These are phyloP conservation scores for Setipinna tenuifilis DNA, from an alignment of 2,797 vertebrate genomes.

Conservation along the genomic window DNA sequence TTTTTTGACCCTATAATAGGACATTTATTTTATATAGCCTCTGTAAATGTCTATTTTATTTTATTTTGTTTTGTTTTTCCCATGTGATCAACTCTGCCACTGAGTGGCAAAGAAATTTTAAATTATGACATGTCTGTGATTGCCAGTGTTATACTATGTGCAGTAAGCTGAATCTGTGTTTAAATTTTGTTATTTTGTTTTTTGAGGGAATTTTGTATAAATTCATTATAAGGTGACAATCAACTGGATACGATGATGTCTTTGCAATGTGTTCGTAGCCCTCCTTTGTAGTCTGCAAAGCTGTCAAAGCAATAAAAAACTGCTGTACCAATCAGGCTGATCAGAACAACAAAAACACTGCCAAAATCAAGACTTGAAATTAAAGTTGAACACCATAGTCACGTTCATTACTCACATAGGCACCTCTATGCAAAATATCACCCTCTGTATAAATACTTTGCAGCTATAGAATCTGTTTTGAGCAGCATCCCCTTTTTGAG, in stretches of 20 bases:
- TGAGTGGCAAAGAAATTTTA: slow-evolving; percentile 74
- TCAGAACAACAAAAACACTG: slow-evolving; percentile 39
- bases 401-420: slow-evolving; percentile 48
- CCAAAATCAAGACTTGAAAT: slow-evolving; percentile 55
- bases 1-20: slow-evolving; percentile 47
- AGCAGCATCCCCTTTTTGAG: slow-evolving; percentile 48
- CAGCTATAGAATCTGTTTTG: slow-evolving; percentile 63
- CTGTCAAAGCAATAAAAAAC: slow-evolving; percentile 55
- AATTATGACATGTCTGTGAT: slow-evolving; percentile 70
- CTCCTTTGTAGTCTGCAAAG: slow-evolving; percentile 42
- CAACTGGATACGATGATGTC: slow-evolving; percentile 47
- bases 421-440: slow-evolving; percentile 69
- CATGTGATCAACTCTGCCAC: slow-evolving; percentile 75
- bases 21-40: slow-evolving; percentile 63
- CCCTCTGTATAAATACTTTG: slow-evolving; percentile 52
- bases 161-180: slow-evolving; percentile 47
- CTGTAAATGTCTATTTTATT: slow-evolving; percentile 76
- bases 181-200: slow-evolving; percentile 18
- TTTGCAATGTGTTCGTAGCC: slow-evolving; percentile 48
- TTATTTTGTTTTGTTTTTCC: slow-evolving; percentile 61
- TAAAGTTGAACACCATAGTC: slow-evolving; percentile 44
- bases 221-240: slow-evolving; percentile 56
- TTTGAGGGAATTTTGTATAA: slow-evolving; percentile 47
- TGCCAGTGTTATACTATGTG: slow-evolving; percentile 66
- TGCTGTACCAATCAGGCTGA: slow-evolving; percentile 55